Evolutionary conservation across 2,113 vertebrate genomes (phyloP).

Genomic region (Pan paniscus): DNA sequence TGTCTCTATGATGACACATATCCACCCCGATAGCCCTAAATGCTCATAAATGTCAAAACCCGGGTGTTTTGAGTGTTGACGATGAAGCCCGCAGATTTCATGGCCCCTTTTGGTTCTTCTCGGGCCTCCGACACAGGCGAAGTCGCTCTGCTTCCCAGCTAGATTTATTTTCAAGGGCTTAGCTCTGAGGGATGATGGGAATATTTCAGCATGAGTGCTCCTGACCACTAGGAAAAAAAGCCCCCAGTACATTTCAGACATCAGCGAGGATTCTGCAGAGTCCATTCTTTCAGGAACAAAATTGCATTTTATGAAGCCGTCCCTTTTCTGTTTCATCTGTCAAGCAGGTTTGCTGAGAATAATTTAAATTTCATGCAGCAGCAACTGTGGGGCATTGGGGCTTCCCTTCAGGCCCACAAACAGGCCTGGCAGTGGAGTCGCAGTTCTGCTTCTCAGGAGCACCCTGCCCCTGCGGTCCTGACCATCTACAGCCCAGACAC

Average conservation of each 20-base stretch:
- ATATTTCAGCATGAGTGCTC: conserved; percentile 54
- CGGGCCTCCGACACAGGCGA: background rate
- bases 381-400: background rate
- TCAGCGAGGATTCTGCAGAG: conserved; percentile 27
- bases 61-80: background rate
- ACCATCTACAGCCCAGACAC: background rate
- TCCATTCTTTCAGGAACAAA: conserved; percentile 62
- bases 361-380: conserved; percentile 75
- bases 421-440: background rate
- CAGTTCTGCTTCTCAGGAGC: background rate
- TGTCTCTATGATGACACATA: background rate
- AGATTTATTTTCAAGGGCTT: conserved; percentile 50
- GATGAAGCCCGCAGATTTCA: background rate
- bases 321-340: conserved; percentile 67
- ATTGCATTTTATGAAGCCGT: conserved; percentile 70
- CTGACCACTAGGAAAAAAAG: conserved; percentile 37
- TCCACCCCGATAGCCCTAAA: background rate
- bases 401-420: background rate
- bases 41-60: background rate
- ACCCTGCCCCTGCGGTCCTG: accelerated
- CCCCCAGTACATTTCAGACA: background rate
- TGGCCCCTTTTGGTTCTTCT: background rate
- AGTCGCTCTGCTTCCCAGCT: background rate
- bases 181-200: background rate
- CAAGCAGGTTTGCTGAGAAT: conserved; percentile 72